phyloP scores from a whole-genome alignment of 2,888 invertebrate genomes.

The Spilosoma lubricipeda region DNA sequence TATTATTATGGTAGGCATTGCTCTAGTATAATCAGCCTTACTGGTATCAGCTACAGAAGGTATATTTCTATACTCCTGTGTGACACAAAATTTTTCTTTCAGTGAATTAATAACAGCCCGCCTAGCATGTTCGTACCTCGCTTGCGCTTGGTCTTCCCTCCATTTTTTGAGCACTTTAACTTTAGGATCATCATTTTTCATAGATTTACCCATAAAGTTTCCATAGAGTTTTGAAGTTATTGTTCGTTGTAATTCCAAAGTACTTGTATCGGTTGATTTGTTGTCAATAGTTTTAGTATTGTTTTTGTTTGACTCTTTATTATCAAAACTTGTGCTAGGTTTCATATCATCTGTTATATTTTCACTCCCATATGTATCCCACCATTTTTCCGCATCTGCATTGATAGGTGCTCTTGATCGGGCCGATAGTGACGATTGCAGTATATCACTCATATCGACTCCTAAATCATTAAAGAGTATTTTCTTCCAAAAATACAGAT shows the following conservation, averaged over 20 bases:
- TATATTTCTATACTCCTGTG: slow-evolving; percentile 55
- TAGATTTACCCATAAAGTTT: slow-evolving; percentile 46
- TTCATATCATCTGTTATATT: slow-evolving; percentile 30
- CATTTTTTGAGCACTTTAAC: slow-evolving; percentile 75
- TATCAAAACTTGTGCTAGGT: slow-evolving; percentile 40
- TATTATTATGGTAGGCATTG: slow-evolving; percentile 68
- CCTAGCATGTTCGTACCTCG: slow-evolving; percentile 73
- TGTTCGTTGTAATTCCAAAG: slow-evolving; percentile 51
- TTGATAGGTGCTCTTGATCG: slow-evolving; percentile 78
- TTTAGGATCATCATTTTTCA: slow-evolving; percentile 61
- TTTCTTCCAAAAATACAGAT: slow-evolving; percentile 15
- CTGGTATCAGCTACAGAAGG: slow-evolving; percentile 53
- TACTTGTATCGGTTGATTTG: slow-evolving; percentile 59
- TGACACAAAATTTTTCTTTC: slow-evolving; percentile 73
- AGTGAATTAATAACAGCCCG: slow-evolving; percentile 79
- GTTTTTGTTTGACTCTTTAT: slow-evolving; percentile 32
- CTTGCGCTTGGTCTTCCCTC: slow-evolving; percentile 73
- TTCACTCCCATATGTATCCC: slow-evolving; percentile 65
- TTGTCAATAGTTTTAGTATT: slow-evolving; percentile 40
- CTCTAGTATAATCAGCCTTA: slow-evolving; percentile 66
- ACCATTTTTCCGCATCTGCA: slow-evolving; percentile 66
- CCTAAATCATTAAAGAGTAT: slow-evolving; percentile 6
- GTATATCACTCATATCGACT: slow-evolving; percentile 58
- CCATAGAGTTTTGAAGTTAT: slow-evolving; percentile 53
- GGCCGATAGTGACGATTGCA: slow-evolving; percentile 64